These are phyloP conservation scores for Fulmarus glacialis DNA, from an alignment of 2,113 vertebrate species.

Conservation along the genomic window DNA sequence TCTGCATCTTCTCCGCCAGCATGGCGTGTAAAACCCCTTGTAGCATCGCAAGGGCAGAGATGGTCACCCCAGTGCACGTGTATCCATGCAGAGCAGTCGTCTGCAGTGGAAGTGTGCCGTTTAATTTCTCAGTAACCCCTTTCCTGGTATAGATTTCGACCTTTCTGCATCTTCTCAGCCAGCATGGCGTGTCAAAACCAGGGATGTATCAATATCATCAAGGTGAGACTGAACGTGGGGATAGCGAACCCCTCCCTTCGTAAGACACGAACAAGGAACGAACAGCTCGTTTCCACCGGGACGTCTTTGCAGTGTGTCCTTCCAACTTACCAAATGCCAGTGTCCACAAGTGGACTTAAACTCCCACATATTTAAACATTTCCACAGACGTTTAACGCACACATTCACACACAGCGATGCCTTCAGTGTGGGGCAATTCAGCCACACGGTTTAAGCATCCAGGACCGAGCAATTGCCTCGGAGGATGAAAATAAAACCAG, in stretches of 20 bases:
- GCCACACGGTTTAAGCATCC: background rate
- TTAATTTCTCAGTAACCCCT: background rate
- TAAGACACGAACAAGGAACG: background rate
- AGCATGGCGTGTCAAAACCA: background rate
- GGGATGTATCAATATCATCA: background rate
- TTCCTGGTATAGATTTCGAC: background rate
- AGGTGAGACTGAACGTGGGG: background rate
- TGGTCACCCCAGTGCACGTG: fast-evolving
- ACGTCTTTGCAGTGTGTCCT: background rate
- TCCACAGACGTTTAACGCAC: background rate
- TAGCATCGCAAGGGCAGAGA: background rate
- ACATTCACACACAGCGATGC: fast-evolving
- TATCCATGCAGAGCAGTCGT: fast-evolving
- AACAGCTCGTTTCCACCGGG: background rate
- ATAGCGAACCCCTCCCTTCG: background rate
- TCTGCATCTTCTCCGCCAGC: background rate
- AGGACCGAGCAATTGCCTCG: fast-evolving
- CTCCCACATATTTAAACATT: background rate
- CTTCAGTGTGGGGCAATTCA: background rate
- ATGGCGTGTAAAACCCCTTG: background rate
- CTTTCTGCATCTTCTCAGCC: background rate
- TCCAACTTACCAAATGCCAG: background rate
- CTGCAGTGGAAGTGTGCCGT: fast-evolving
- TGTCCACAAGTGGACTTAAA: background rate
- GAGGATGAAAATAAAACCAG: background rate